phyloP scores from a whole-genome alignment of 2,888 invertebrate species.

The Xiphydria camelus region DNA sequence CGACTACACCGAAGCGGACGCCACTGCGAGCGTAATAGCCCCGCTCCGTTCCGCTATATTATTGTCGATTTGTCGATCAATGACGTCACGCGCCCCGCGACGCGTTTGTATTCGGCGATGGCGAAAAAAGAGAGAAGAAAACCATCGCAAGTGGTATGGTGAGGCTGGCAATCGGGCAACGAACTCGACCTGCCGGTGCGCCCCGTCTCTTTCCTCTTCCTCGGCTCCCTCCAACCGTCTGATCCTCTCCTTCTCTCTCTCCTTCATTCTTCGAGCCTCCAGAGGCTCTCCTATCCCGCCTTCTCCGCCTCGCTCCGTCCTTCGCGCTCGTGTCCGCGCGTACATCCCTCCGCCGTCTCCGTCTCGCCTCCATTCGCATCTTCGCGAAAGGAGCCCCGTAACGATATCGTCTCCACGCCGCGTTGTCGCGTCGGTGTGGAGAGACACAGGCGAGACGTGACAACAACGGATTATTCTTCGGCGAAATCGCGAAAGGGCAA shows the following conservation, averaged over 20 bases:
- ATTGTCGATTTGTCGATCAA: slow-evolving; percentile 34
- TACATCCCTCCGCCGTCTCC: slow-evolving; percentile 2
- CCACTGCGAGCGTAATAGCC: too few species aligned
- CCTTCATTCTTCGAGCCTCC: slow-evolving; percentile 16
- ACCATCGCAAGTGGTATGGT: slow-evolving; percentile 12
- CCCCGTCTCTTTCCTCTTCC: slow-evolving; percentile 22
- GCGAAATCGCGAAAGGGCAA: too few species aligned
- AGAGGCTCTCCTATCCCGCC: not conserved
- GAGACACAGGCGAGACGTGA: too few species aligned
- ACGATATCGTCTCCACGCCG: too few species aligned
- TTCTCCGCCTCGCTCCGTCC: not conserved
- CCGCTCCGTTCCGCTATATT: too few species aligned
- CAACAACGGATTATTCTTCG: too few species aligned
- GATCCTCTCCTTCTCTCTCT: slow-evolving; percentile 12
- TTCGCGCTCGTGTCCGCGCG: slow-evolving; percentile 5
- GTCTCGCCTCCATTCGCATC: slow-evolving; percentile 7
- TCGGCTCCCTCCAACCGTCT: too few species aligned
- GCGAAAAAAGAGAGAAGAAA: slow-evolving; percentile 9
- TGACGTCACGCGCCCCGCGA: slow-evolving; percentile 38
- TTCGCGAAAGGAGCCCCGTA: too few species aligned
- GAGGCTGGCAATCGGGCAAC: slow-evolving; percentile 46
- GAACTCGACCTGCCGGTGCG: slow-evolving; percentile 39
- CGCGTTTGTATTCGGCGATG: slow-evolving; percentile 27
- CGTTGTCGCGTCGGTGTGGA: too few species aligned
- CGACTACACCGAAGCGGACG: too few species aligned